Base-by-base conservation (phyloP, 2,888 invertebrate genomes). In the Carcina quercana region DNA sequence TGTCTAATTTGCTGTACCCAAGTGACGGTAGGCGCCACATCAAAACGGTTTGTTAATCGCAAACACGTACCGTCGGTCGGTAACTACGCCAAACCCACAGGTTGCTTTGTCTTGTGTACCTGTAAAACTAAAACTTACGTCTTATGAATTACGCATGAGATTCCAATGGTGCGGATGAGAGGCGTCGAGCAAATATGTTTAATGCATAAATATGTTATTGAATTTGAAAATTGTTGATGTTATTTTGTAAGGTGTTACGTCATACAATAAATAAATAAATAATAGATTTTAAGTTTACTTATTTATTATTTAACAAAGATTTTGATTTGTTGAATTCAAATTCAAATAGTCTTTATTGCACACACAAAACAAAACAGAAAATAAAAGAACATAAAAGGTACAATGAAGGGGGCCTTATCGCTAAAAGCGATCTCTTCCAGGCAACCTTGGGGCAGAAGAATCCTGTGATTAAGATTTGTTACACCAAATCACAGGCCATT, bases 81-180 rank as follows among this genome's bases (percentile, higher is more conserved):
- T 53, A 51, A 50, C 53, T 53, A 49, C 51, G 45, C 45, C 46
- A 42, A 47, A 43, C 52, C 59, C 59, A 61, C 64, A 61, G 61
- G 68, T 57, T 59, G 58, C 47, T 50, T 42, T 48, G 49, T 32
- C 49, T 49, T 59, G 53, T 53, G 55, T 64, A 64, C 65, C 60
- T 60, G 65, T 58, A 59, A 68, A 69, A 70, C 70, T 71, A 65
- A 64, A 70, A 67, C 72, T 68, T 67, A 61, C 55, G 51, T 45
- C 38, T 32, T 31, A 46, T 68, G 68, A 65, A 72, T 72, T 59
- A 70, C 66, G 51, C 60, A 72, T 70, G 55, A 55, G 46, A 4
- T 5, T 10, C 13, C 28, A 35, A 21, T 44, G 50, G 50, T 31
- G 3, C 14, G 46, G 47, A 29, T 15, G 13, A 31, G 7, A 20